Conservation (phyloP, 2,113 vertebrate genomes). For the Microtus oregoni region DNA sequence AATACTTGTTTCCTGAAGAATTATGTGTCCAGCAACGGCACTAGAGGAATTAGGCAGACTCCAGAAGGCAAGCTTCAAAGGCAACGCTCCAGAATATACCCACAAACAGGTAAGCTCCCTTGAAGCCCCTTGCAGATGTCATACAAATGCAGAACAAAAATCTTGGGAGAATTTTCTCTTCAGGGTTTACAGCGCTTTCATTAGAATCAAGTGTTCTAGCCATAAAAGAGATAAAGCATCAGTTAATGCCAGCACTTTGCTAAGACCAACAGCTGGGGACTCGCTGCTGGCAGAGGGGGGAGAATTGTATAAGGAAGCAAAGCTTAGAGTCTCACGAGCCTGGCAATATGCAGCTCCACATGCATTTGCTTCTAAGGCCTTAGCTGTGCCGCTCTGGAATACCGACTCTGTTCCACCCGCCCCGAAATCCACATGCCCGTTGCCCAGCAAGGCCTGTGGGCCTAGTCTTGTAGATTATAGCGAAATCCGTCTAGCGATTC, state of each 20-base stretch:
- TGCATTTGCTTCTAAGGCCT: not conserved
- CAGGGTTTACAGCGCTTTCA: conserved; percentile 51
- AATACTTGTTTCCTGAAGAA: conserved; percentile 47
- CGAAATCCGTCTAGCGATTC: not conserved
- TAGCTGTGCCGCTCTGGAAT: not conserved
- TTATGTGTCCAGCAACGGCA: not conserved
- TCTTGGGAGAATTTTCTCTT: conserved; percentile 53
- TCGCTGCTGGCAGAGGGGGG: conserved; percentile 40
- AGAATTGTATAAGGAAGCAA: conserved; percentile 55
- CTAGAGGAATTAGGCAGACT: conserved; percentile 34
- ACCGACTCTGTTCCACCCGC: not conserved
- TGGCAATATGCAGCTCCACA: not conserved
- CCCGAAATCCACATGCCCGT: not conserved
- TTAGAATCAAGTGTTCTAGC: conserved; percentile 59
- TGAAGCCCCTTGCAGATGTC: conserved; percentile 51
- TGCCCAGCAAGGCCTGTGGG: not conserved
- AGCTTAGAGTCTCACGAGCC: conserved; percentile 2
- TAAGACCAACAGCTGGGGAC: conserved; percentile 70
- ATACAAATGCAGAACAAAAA: conserved; percentile 45
- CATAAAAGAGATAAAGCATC: conserved; percentile 69
- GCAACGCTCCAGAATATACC: not conserved
- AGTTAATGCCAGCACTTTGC: conserved; percentile 61
- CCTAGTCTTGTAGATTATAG: not conserved
- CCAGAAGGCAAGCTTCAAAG: conserved; percentile 26
- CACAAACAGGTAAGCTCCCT: not conserved